These are phyloP conservation scores for Lithosia quadra DNA, from an alignment of 2,888 invertebrate genomes.

Conservation along the genomic window DNA sequence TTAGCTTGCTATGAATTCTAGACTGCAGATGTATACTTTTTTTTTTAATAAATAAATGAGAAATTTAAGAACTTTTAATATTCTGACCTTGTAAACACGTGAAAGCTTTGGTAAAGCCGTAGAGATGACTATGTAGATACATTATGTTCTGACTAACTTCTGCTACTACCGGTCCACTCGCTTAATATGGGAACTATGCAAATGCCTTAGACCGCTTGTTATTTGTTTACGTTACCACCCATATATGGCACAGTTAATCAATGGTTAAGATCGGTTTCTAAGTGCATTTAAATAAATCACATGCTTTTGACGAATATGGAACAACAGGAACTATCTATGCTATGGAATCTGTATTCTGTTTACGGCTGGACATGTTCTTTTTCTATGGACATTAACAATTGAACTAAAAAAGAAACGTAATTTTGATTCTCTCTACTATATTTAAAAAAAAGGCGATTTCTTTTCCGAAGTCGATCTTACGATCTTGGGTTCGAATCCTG, in stretches of 20 bases:
- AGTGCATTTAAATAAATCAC: slow-evolving; percentile 19
- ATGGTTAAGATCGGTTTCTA: slow-evolving; percentile 10
- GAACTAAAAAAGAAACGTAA: not conserved
- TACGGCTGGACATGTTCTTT: not conserved
- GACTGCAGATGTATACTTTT: not conserved
- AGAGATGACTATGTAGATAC: not conserved
- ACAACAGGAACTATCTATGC: slow-evolving; percentile 11
- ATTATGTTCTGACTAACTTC: not conserved
- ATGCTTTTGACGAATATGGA: slow-evolving; percentile 14
- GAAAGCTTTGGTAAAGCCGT: not conserved
- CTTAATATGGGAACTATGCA: slow-evolving; percentile 12
- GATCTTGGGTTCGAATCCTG: no score
- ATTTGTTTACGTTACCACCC: slow-evolving; percentile 12
- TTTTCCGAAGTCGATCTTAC: no score
- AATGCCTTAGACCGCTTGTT: not conserved
- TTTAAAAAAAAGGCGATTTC: no score
- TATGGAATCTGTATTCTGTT: not conserved
- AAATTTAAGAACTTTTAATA: no score
- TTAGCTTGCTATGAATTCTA: not conserved
- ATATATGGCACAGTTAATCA: not conserved
- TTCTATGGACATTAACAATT: not conserved
- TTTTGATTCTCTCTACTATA: not conserved
- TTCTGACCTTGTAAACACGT: not conserved
- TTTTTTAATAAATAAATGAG: not conserved
- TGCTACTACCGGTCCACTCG: not conserved